phyloP scores from a whole-genome alignment of 1,140 invertebrate genomes.

The Eurytemora carolleeae region DNA sequence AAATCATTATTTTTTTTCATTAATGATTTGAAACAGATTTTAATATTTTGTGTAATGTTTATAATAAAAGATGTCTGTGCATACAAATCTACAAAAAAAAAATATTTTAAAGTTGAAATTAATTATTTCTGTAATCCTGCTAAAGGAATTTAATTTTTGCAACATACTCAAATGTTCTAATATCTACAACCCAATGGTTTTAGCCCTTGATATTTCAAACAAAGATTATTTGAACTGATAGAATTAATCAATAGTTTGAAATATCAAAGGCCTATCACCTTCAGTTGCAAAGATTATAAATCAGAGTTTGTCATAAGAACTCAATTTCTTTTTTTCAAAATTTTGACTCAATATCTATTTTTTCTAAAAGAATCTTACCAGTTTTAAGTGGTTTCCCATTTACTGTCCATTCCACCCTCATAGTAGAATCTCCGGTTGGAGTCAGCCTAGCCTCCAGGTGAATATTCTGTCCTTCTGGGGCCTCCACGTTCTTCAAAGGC shows the following conservation, averaged over 20 bases:
- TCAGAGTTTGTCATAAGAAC: no score
- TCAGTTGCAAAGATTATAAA: no score
- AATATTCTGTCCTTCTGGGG: constrained; percentile 71
- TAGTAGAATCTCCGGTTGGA: constrained; percentile 79
- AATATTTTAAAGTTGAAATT: background rate
- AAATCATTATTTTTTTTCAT: background rate
- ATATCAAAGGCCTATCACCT: no score
- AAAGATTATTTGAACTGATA: no score
- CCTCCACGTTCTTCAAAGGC: constrained; percentile 69
- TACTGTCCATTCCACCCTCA: constrained; percentile 92
- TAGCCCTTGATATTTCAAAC: no score
- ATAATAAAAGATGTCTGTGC: background rate
- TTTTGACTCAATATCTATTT: background rate
- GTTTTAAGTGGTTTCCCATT: constrained; percentile 51
- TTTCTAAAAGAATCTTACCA: constrained; percentile 40
- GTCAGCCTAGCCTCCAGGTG: constrained; percentile 78
- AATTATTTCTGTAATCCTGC: no score
- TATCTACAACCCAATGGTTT: no score
- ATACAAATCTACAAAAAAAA: background rate
- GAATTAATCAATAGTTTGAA: no score
- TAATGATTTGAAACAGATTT: background rate
- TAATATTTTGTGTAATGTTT: background rate
- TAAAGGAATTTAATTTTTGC: no score
- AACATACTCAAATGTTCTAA: no score
- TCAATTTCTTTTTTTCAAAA: no score